These are phyloP conservation scores for Aphelenchoides besseyi DNA, from an alignment of 1,140 invertebrate species.

Conservation along the genomic window DNA sequence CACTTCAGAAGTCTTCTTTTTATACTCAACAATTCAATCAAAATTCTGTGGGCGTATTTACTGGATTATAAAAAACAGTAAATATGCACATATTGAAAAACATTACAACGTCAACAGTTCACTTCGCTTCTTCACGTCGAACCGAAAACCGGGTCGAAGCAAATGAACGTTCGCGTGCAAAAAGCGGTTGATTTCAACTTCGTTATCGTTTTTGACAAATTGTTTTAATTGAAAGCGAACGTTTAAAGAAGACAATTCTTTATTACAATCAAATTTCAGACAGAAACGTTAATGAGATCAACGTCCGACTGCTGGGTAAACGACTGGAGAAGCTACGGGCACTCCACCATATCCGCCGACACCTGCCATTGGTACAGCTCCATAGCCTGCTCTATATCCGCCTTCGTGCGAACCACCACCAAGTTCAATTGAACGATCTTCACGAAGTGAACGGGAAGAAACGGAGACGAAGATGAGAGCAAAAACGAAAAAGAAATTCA, in stretches of 20 bases:
- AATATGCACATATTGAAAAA: no score
- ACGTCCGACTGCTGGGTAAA: background rate
- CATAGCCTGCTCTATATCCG: background rate
- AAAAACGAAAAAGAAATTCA: background rate
- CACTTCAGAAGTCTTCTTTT: no score
- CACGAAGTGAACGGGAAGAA: background rate
- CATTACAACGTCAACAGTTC: no score
- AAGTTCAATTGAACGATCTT: background rate
- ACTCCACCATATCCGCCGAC: background rate
- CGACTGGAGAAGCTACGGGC: background rate
- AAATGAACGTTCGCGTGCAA: no score
- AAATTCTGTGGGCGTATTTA: no score
- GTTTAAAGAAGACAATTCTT: background rate
- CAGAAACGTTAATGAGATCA: background rate
- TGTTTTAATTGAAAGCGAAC: constrained; percentile 40
- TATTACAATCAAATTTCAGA: background rate
- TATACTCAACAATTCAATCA: no score
- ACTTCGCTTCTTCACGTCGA: no score
- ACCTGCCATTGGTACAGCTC: background rate
- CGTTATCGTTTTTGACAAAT: background rate
- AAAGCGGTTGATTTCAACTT: no score
- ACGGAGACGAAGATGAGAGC: background rate
- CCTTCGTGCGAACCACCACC: background rate
- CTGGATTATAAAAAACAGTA: no score
- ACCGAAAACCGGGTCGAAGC: no score